A percentile compares a stretch with the other conserved stretches of the same genome.
phyloP scores from a whole-genome alignment of 2,113 vertebrate genomes.

The Platycercus adscitus region DNA sequence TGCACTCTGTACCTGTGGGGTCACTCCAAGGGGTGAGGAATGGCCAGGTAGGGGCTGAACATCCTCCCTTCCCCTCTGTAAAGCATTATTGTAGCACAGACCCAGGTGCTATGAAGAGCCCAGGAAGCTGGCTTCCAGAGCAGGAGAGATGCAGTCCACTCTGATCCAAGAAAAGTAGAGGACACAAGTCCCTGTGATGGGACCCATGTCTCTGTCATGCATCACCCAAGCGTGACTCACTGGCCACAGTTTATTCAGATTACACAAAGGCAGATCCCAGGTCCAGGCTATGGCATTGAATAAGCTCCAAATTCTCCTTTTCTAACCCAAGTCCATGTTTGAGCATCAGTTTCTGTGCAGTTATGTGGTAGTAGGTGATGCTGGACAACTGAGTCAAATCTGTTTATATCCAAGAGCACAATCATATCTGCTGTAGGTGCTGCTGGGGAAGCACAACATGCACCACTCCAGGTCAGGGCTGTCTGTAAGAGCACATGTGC shows the following conservation, averaged over 20 bases:
- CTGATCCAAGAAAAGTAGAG: neutral
- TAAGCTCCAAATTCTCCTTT: neutral
- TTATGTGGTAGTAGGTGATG: neutral
- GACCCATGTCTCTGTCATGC: neutral
- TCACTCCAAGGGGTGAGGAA: neutral
- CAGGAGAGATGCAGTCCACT: neutral
- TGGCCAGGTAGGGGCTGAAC: neutral
- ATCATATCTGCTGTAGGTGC: neutral
- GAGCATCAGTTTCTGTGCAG: neutral
- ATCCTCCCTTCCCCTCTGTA: neutral
- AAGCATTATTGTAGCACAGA: neutral
- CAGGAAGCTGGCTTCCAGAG: neutral
- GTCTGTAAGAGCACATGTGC: rapidly evolving
- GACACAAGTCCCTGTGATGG: neutral
- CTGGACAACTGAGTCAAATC: neutral
- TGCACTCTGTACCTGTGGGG: rapidly evolving
- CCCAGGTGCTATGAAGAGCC: neutral
- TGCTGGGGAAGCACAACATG: neutral
- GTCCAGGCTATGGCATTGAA: neutral
- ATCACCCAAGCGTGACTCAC: neutral
- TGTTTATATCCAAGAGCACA: neutral
- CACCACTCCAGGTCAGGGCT: neutral
- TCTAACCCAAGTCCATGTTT: neutral
- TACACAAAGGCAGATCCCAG: neutral
- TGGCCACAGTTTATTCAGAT: neutral